Conservation (phyloP, 2,888 invertebrate genomes). For the Perizoma affinitatum region DNA sequence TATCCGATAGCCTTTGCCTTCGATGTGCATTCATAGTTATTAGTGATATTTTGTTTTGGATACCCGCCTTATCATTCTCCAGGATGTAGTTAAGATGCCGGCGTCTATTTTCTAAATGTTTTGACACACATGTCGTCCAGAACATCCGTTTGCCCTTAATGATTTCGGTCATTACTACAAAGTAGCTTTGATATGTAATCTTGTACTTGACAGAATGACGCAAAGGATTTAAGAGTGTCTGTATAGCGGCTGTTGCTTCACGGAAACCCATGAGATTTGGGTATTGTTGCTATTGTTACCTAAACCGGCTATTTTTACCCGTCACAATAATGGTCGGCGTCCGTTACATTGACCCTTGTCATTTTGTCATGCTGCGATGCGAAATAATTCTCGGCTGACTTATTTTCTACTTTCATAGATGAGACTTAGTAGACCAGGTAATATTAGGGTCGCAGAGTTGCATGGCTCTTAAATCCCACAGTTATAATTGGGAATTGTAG, state of each 20-base stretch:
- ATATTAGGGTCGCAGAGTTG: no score
- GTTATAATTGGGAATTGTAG: no score
- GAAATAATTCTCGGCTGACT: conserved; percentile 26
- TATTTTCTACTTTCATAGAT: conserved; percentile 15
- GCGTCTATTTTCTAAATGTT: conserved; percentile 33
- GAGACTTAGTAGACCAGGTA: not conserved
- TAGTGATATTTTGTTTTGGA: conserved; percentile 50
- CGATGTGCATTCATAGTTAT: conserved; percentile 57
- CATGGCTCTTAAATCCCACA: no score
- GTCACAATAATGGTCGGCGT: conserved; percentile 41
- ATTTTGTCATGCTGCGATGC: conserved; percentile 26
- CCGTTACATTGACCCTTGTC: conserved; percentile 35
- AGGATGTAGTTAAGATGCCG: conserved; percentile 40
- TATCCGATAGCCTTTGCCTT: conserved; percentile 56
- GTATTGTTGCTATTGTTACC: conserved; percentile 52
- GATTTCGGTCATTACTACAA: conserved; percentile 32
- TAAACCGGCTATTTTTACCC: conserved; percentile 41
- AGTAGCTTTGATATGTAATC: conserved; percentile 32
- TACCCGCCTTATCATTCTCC: conserved; percentile 38
- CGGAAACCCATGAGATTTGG: conserved; percentile 53
- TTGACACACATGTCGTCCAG: conserved; percentile 27
- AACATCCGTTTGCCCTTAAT: conserved; percentile 40
- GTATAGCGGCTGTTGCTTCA: conserved; percentile 44
- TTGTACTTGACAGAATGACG: conserved; percentile 29
- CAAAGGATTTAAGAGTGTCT: conserved; percentile 41